A percentile compares a stretch with the other conserved stretches of the same genome.
These are phyloP conservation scores for Hololepta plana DNA, from an alignment of 2,888 invertebrate genomes.

Conservation along the genomic window DNA sequence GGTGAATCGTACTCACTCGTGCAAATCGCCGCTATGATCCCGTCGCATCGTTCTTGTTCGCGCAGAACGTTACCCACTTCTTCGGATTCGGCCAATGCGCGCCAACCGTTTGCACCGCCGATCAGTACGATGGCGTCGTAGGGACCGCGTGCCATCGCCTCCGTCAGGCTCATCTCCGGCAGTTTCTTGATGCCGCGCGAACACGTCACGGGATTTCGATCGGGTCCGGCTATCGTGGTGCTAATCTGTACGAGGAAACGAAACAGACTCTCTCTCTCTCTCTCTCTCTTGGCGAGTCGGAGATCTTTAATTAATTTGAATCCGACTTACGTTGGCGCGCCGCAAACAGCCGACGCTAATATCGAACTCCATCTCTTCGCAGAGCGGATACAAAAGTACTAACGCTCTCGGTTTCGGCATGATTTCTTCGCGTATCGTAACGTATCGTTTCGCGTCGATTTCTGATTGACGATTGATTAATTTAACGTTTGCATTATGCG, in stretches of 20 bases:
- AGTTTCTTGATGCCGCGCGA: conserved; percentile 11
- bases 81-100: conserved; percentile 9
- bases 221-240: conserved; percentile 11
- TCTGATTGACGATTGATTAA: too few species aligned
- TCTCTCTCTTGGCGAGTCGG: too few species aligned
- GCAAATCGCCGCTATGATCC: conserved; percentile 12
- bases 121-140: conserved; percentile 12
- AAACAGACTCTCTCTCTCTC: too few species aligned
- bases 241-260: conserved; percentile 5
- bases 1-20: conserved; percentile 9
- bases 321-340: conserved; percentile 65
- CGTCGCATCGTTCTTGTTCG: conserved; percentile 12
- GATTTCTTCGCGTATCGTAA: too few species aligned
- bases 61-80: conserved; percentile 11
- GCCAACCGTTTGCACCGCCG: conserved; percentile 12
- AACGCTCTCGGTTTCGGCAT: too few species aligned
- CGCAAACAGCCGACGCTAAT: conserved; percentile 72
- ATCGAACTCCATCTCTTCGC: conserved; percentile 89
- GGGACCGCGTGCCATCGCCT: conserved; percentile 12
- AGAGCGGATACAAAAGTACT: conserved; percentile 66
- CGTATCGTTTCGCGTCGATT: too few species aligned
- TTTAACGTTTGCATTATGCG: too few species aligned
- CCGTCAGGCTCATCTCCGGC: conserved; percentile 11
- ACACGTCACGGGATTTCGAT: conserved; percentile 11
- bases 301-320: too few species aligned